These are phyloP conservation scores for Acromyrmex charruanus DNA, from an alignment of 1,140 invertebrate species.

Conservation along the genomic window DNA sequence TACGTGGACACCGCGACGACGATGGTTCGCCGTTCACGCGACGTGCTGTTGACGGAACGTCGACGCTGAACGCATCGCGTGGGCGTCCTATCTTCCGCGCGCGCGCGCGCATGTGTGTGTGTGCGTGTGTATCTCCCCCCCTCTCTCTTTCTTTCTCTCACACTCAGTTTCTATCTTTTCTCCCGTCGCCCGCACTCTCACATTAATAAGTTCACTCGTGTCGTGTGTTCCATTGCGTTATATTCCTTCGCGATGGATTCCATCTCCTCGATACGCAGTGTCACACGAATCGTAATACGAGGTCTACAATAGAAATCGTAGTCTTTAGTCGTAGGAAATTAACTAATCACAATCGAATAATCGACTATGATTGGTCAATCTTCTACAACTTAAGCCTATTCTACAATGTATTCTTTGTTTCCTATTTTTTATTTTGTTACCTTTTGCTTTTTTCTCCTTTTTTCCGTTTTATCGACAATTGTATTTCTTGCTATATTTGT, in stretches of 20 bases:
- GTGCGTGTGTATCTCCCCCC: neutral
- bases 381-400: too few species aligned
- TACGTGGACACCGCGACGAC: neutral
- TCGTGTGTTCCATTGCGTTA: conserved; percentile 53
- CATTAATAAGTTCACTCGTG: conserved; percentile 72
- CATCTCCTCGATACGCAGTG: neutral
- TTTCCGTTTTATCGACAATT: too few species aligned
- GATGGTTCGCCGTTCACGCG: conserved; percentile 7
- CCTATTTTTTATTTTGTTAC: too few species aligned
- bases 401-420: too few species aligned
- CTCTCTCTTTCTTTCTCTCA: neutral
- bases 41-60: conserved; percentile 40
- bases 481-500: too few species aligned
- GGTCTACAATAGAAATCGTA: too few species aligned
- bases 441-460: too few species aligned
- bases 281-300: neutral
- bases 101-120: neutral
- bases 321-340: too few species aligned
- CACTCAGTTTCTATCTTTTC: neutral
- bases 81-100: conserved; percentile 80
- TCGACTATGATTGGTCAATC: too few species aligned
- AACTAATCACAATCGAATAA: too few species aligned
- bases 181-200: conserved; percentile 69
- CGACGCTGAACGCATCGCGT: conserved; percentile 72
- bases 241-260: neutral